phyloP scores from a whole-genome alignment of 2,797 vertebrate species.

The Falco columbarius region DNA sequence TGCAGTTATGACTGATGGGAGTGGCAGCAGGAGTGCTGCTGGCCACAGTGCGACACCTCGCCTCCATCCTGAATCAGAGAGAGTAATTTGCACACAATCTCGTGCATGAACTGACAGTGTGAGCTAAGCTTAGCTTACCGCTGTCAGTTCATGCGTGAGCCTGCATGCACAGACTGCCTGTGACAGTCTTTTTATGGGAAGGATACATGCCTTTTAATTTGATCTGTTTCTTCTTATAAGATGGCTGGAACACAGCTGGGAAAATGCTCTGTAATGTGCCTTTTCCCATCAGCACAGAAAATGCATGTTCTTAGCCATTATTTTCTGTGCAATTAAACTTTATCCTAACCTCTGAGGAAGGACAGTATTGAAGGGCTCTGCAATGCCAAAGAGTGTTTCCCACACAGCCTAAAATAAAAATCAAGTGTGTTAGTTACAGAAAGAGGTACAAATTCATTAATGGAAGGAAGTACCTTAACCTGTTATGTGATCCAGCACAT shows the following conservation, averaged over 20 bases:
- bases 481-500: background rate
- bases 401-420: background rate
- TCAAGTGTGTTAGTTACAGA: background rate
- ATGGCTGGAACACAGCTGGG: background rate
- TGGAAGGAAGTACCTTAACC: slow-evolving; percentile 21
- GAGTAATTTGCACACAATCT: too few relatives aligned
- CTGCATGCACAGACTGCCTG: background rate
- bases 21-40: background rate
- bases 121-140: background rate
- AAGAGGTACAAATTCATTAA: background rate
- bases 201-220: background rate
- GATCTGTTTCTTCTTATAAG: background rate
- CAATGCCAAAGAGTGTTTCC: background rate
- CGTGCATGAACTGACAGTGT: too few relatives aligned
- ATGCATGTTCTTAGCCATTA: background rate
- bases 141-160: rapidly evolving
- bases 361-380: background rate
- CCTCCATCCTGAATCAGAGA: rapidly evolving
- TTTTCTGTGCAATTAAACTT: background rate
- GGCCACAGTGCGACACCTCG: background rate
- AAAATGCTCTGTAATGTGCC: background rate
- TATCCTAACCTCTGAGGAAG: background rate
- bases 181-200: background rate
- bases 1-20: background rate
- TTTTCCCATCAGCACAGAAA: background rate